A percentile compares a stretch with the other conserved stretches of the same genome.
phyloP scores from a whole-genome alignment of 2,797 vertebrate genomes.

The Lates japonicus region DNA sequence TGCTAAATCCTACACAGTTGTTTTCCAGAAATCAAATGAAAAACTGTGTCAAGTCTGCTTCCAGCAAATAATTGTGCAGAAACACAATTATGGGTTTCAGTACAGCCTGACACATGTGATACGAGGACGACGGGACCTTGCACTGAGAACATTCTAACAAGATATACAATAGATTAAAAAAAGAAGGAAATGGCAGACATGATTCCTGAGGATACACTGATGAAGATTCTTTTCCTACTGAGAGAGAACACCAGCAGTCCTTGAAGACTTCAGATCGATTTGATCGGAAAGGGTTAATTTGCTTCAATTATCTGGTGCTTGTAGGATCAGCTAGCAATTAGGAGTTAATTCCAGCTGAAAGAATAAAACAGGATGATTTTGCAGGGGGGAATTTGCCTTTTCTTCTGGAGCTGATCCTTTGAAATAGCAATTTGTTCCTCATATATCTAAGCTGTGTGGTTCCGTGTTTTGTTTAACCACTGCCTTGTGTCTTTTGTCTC shows the following conservation, averaged over 20 bases:
- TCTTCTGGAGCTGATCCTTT: constrained; percentile 21
- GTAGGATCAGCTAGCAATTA: constrained; percentile 69
- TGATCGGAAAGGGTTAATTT: constrained; percentile 48
- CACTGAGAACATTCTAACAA: constrained; percentile 29
- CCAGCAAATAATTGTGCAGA: constrained; percentile 20
- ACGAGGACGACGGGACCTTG: constrained; percentile 26
- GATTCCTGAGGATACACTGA: not conserved
- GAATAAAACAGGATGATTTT: constrained; percentile 32
- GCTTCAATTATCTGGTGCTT: constrained; percentile 57
- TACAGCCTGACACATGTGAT: constrained; percentile 24
- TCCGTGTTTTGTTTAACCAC: constrained; percentile 64
- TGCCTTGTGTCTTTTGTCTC: constrained; percentile 49
- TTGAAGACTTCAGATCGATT: constrained; percentile 31
- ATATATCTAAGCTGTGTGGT: constrained; percentile 25
- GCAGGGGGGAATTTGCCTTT: constrained; percentile 33
- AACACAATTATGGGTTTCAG: constrained; percentile 29
- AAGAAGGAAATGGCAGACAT: not conserved
- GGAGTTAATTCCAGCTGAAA: constrained; percentile 47
- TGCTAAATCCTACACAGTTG: not conserved
- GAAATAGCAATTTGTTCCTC: constrained; percentile 51
- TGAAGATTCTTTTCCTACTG: not conserved
- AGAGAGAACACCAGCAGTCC: constrained; percentile 4
- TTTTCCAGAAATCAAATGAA: not conserved
- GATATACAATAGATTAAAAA: constrained; percentile 9
- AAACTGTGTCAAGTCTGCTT: not conserved